Conservation (phyloP, 2,888 invertebrate genomes). For the Blomia tropicalis region DNA sequence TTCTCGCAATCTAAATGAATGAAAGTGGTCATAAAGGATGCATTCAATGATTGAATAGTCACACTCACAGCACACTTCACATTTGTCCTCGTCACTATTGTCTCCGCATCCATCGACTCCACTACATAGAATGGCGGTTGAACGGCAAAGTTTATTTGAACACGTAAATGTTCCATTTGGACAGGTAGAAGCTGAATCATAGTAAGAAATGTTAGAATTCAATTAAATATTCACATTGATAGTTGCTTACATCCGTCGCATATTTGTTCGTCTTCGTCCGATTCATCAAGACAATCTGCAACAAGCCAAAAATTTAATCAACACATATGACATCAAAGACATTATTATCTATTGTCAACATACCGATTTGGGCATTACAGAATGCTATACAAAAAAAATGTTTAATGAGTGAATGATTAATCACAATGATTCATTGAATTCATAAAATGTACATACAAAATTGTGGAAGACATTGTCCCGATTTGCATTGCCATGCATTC, state of each 20-base stretch:
- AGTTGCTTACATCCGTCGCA: slow-evolving; percentile 39
- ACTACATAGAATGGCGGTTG: slow-evolving; percentile 72
- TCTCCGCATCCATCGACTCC: slow-evolving; percentile 81
- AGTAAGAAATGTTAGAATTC: not conserved
- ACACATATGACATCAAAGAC: too few species aligned
- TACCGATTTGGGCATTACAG: too few species aligned
- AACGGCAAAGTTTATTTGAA: slow-evolving; percentile 68
- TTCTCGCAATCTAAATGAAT: slow-evolving; percentile 16
- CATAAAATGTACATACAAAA: not conserved
- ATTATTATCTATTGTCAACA: too few species aligned
- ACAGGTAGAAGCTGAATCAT: slow-evolving; percentile 43
- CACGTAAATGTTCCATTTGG: slow-evolving; percentile 52
- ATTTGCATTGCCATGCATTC: slow-evolving; percentile 65
- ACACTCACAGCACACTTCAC: slow-evolving; percentile 65
- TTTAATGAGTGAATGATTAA: too few species aligned
- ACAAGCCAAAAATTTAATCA: too few species aligned
- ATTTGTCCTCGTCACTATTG: slow-evolving; percentile 63
- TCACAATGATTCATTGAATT: not conserved
- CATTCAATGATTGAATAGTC: not conserved
- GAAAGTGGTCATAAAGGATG: too few species aligned
- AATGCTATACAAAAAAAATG: slow-evolving; percentile 45
- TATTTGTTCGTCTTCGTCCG: slow-evolving; percentile 65
- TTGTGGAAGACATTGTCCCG: slow-evolving; percentile 71
- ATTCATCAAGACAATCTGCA: slow-evolving; percentile 67
- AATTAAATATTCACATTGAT: too few species aligned